Percentiles rank a stretch among this genome's conserved stretches.
phyloP scores from a whole-genome alignment of 37 sponge, comb jelly and placozoan species.

The Aphrocallistes beatrix region DNA sequence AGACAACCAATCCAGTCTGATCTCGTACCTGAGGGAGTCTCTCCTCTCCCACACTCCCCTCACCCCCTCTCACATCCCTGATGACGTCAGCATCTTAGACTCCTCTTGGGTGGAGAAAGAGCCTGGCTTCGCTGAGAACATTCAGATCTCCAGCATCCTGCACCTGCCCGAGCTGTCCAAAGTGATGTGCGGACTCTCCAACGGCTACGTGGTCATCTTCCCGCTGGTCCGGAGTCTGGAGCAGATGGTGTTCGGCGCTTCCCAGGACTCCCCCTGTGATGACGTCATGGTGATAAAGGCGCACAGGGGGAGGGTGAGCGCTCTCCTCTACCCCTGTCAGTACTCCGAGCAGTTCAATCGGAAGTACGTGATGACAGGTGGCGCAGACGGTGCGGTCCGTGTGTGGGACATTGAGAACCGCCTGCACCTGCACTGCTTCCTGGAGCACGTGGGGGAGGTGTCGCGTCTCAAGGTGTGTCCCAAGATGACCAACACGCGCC shows the following conservation, averaged over 20 bases:
- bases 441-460: slow-evolving; percentile 68
- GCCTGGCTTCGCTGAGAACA: background rate
- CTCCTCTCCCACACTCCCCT: background rate
- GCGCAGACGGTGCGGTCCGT: slow-evolving; percentile 81
- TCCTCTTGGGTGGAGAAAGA: slow-evolving; percentile 8
- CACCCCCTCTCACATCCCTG: background rate
- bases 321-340: slow-evolving; percentile 58
- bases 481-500: slow-evolving; percentile 29
- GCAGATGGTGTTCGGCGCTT: background rate
- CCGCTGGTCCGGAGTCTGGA: background rate
- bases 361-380: slow-evolving; percentile 56
- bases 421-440: slow-evolving; percentile 53
- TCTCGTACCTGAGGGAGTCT: background rate
- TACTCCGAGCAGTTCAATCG: slow-evolving; percentile 44
- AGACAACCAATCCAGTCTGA: background rate
- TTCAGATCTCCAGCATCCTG: background rate
- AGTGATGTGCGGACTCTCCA: background rate
- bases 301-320: slow-evolving; percentile 54
- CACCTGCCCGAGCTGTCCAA: slow-evolving; percentile 1
- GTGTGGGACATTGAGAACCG: slow-evolving; percentile 75
- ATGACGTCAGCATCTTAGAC: background rate
- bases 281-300: slow-evolving; percentile 35
- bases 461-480: slow-evolving; percentile 50
- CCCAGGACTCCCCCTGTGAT: background rate
- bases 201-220: slow-evolving; percentile 10